Evolutionary conservation across 2,888 invertebrate genomes (phyloP).

Genomic region (Brachynemurus nebulosus): DNA sequence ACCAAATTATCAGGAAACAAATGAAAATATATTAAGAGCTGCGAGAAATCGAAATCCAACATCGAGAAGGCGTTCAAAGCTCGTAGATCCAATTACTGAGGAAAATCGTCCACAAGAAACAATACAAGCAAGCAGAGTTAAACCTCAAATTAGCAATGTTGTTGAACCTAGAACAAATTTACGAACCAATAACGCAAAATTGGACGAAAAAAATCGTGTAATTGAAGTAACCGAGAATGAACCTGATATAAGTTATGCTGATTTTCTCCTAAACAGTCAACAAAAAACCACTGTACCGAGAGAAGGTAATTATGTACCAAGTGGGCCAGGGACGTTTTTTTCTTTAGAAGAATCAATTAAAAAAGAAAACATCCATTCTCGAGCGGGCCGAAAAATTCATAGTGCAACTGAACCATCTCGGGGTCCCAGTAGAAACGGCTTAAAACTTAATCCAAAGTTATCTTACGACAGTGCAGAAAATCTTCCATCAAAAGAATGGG

Average conservation of each 20-base stretch:
- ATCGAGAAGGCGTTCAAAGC: background rate
- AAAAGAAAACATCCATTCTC: background rate
- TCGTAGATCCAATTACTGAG: background rate
- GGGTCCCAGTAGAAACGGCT: background rate
- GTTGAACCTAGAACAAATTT: background rate
- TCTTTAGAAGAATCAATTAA: background rate
- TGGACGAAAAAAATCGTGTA: background rate
- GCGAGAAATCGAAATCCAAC: background rate
- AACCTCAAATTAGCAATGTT: background rate
- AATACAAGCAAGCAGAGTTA: background rate
- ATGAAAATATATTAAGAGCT: background rate
- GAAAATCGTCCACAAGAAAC: background rate
- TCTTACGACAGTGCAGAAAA: background rate
- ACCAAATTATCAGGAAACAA: conserved; percentile 11
- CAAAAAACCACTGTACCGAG: background rate
- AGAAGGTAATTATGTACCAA: background rate
- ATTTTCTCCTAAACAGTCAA: background rate
- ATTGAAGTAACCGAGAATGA: conserved; percentile 4
- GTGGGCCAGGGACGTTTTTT: background rate
- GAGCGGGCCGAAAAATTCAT: conserved; percentile 4
- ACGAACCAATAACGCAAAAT: background rate
- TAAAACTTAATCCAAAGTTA: background rate
- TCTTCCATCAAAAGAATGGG: background rate
- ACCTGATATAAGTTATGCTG: conserved; percentile 4
- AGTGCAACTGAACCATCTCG: background rate